Base-by-base conservation (phyloP, 2,888 invertebrate species). In the Cryptocephalus primarius region DNA sequence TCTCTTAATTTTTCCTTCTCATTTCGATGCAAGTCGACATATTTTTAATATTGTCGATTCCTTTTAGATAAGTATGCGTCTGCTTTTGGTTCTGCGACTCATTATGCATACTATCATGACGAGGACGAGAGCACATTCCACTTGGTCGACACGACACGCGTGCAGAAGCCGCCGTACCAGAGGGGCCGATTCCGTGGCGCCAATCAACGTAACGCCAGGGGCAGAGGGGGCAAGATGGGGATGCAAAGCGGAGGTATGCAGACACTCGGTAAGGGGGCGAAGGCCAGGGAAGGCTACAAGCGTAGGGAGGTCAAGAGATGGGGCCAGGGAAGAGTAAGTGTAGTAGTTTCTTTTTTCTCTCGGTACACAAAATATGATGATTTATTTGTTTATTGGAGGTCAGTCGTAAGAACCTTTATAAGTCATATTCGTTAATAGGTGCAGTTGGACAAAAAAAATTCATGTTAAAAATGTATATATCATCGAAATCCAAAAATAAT, bases 81-180 rank as follows among this genome's bases (percentile, higher is more conserved):
- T 4, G 87, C 89, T 59, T 93, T 93, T 71, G 93, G 91, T 47
- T 89, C 91, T 55, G 94, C 92, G 40, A 93, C 87, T 63, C 96
- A 96, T 60, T 99, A 99, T 71, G 92, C 97, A 0, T 99, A 99
- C 70, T 94, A 90, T 67, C 97, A 97, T 62, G 99, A 99, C 61
- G 97, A 99, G 68, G 99, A 99, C 67, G 99, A 99, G 69, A 89
- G 90, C 56, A 89, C 92, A 43, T 99, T 99, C 80, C 97, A 97
- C 69, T 74, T 99, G 73, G 99, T 99, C 57, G 96, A 97, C 65
- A 94, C 92, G 1, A 86, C 93, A 0, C 79, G 90, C 33, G 81
- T 88, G 1, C 88, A 88, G 61, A 90, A 90, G 64, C 91, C 91
- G 3, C 86, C 90, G 10, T 95, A 95, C 71, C 95, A 95, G 68